phyloP scores from a whole-genome alignment of 1,140 invertebrate species.

The Zaprionus nigranus region DNA sequence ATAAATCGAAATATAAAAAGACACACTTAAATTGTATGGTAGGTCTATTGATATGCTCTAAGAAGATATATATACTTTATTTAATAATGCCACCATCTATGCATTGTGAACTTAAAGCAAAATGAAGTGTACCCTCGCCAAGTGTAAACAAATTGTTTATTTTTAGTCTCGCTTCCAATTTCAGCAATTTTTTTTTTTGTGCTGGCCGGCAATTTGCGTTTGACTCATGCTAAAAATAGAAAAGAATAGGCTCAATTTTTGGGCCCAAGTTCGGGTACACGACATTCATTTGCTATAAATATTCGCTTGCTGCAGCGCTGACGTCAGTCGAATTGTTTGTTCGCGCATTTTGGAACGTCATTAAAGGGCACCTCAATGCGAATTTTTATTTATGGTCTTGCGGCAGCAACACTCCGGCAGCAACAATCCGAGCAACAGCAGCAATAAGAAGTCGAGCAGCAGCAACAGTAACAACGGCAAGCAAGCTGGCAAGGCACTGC shows the following conservation, averaged over 20 bases:
- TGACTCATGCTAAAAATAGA: background rate
- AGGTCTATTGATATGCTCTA: too few species aligned
- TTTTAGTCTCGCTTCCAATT: background rate
- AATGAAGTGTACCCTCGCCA: too few species aligned
- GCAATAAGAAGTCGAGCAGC: background rate
- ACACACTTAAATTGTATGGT: background rate
- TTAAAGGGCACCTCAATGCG: slow-evolving; percentile 52
- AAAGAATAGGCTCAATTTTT: background rate
- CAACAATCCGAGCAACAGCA: slow-evolving; percentile 10
- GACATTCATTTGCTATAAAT: slow-evolving; percentile 54
- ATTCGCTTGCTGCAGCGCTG: slow-evolving; percentile 20
- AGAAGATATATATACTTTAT: too few species aligned
- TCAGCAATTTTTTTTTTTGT: background rate
- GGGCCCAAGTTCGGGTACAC: background rate
- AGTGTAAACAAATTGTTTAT: background rate
- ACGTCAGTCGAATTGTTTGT: slow-evolving; percentile 31
- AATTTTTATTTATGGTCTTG: slow-evolving; percentile 50
- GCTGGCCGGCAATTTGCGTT: background rate
- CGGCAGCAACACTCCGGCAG: slow-evolving; percentile 10
- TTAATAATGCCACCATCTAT: too few species aligned
- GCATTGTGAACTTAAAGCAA: too few species aligned
- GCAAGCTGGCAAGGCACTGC: slow-evolving; percentile 7
- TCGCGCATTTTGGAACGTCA: slow-evolving; percentile 56
- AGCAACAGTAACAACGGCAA: background rate
- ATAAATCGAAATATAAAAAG: background rate